Evolutionary conservation across 2,888 invertebrate species (phyloP), one percentile per base, ranked within the genome.

Genomic region (Charanyca ferruginea): DNA sequence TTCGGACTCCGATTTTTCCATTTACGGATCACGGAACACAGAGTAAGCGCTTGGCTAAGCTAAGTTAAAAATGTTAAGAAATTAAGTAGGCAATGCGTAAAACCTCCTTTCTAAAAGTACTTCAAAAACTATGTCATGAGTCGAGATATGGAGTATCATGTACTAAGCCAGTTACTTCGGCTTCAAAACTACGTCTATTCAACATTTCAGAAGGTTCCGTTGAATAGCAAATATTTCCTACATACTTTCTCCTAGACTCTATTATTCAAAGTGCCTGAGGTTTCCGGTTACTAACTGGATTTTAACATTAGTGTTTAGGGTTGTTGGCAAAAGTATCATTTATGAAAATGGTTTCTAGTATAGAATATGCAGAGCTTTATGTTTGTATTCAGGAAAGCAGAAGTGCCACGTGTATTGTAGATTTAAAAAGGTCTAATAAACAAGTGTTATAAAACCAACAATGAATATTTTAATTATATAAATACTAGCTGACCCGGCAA

Each of bases 241-340:
- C 45, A 57, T 45, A 47, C 58, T 54, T 77, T 51, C 63, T 54
- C 48, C n/a, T 71, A 48, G 42, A 62, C 63, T 77, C 48, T 71
- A 77, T 73, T 59, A 77, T 63, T 73, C 57, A 53, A 47, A 44
- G 47, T 62, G 48, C 48, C 48, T 28, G 47, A 45, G 44, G 61
- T 70, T 70, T 77, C 72, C 71, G 71, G 72, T 48, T 71, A 48
- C 55, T 61, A 57, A 70, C 60, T 55, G 52, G 77, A 25, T 52
- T 76, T 69, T 44, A 76, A 61, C 52, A 70, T 66, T 22, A 45
- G n/a, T 22, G 45, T 67, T 74, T 55, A 35, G 44, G 20, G 22
- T 45, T 32, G 49, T 45, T 66, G 66, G 51, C 23, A 23, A n/a
- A 69, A 70, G 51, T 67, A 67, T 45, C 41, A 67, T 74, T 66